Evolutionary conservation across 2,797 vertebrate species (phyloP).

Genomic region (Gymnothorax reevesii): DNA sequence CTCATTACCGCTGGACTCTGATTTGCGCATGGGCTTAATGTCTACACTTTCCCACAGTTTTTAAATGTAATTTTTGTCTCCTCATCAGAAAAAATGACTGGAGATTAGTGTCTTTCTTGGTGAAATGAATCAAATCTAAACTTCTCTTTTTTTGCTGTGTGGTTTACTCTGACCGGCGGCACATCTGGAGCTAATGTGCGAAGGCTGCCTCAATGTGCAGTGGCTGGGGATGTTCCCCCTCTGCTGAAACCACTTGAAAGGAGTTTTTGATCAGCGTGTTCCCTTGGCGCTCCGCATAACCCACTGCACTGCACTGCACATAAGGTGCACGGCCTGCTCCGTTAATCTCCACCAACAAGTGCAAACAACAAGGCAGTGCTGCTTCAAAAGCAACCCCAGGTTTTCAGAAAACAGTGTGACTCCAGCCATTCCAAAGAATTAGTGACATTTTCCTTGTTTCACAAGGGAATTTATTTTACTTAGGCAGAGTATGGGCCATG

Average conservation of each 20-base stretch:
- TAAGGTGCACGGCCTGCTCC: slow-evolving; percentile 42
- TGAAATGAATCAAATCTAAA: slow-evolving; percentile 17
- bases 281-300: neutral
- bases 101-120: neutral
- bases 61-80: neutral
- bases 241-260: slow-evolving; percentile 44
- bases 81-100: neutral
- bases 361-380: slow-evolving; percentile 39
- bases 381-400: slow-evolving; percentile 51
- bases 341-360: slow-evolving; percentile 42
- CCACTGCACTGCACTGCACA: neutral
- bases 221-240: slow-evolving; percentile 41
- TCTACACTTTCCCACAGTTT: neutral
- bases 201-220: slow-evolving; percentile 18
- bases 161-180: slow-evolving; percentile 6
- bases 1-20: neutral
- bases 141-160: slow-evolving; percentile 1
- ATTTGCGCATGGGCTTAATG: neutral
- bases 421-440: neutral
- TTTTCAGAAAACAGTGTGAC: slow-evolving; percentile 25
- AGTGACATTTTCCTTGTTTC: neutral
- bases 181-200: slow-evolving; percentile 33
- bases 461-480: neutral
- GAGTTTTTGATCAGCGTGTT: slow-evolving; percentile 42
- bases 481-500: neutral